Evolutionary conservation across 2,797 vertebrate genomes (phyloP).

Genomic region (Sternotherus odoratus): DNA sequence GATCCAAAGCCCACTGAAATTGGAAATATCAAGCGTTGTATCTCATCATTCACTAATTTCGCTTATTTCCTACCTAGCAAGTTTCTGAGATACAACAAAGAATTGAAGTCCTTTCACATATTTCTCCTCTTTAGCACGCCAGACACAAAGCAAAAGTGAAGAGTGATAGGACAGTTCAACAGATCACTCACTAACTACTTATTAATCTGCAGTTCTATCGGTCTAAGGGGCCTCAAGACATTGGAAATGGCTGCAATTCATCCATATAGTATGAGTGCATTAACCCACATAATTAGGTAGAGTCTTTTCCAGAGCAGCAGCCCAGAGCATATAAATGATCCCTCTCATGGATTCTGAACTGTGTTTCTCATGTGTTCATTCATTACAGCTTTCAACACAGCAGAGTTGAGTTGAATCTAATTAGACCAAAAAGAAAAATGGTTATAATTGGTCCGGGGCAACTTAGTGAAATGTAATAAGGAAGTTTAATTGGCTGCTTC

Average conservation of each 20-base stretch:
- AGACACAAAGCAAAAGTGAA: background rate
- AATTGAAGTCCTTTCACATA: background rate
- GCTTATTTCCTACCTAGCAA: background rate
- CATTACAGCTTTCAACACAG: slow-evolving; percentile 24
- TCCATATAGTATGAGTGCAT: slow-evolving; percentile 54
- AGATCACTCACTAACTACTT: slow-evolving; percentile 38
- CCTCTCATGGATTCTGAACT: background rate
- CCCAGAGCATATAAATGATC: slow-evolving; percentile 59
- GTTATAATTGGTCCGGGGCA: slow-evolving; percentile 65
- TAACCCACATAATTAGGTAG: slow-evolving; percentile 66
- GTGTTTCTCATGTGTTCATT: slow-evolving; percentile 27
- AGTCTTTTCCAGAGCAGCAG: slow-evolving; percentile 39
- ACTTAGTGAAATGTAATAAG: slow-evolving; percentile 39
- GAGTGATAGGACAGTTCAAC: slow-evolving; percentile 17
- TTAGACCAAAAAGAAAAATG: slow-evolving; percentile 67
- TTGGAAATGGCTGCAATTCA: slow-evolving; percentile 45
- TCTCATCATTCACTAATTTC: background rate
- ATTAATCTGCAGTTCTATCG: slow-evolving; percentile 39
- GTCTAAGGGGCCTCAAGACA: slow-evolving; percentile 8
- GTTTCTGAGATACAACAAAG: background rate
- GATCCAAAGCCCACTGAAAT: background rate
- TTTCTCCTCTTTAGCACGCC: background rate
- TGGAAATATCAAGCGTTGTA: background rate
- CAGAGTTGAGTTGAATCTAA: slow-evolving; percentile 51
- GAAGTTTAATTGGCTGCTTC: slow-evolving; percentile 54